These are phyloP conservation scores for Morinoia aosen DNA, from an alignment of 2,888 invertebrate species.

Conservation along the genomic window DNA sequence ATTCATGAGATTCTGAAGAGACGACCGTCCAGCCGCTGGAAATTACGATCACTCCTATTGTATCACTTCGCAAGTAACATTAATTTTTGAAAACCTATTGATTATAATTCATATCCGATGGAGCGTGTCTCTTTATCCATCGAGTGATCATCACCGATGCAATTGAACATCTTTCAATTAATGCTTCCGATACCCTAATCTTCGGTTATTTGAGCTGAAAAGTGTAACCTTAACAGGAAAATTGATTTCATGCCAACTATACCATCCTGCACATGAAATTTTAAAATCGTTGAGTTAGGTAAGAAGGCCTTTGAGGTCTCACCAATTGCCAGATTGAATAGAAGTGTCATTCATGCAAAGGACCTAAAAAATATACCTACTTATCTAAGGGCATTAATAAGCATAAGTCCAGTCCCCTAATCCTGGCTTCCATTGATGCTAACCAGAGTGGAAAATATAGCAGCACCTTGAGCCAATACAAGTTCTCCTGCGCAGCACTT, in stretches of 20 bases:
- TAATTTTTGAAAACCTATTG: neutral
- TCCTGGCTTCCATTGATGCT: neutral
- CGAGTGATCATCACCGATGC: neutral
- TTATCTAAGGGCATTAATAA: neutral
- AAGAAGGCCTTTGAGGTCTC: neutral
- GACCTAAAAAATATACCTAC: neutral
- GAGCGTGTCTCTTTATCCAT: neutral
- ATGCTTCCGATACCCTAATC: neutral
- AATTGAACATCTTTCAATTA: neutral
- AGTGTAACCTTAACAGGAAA: neutral
- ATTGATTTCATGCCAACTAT: neutral
- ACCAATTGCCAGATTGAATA: neutral
- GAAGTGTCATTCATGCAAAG: neutral
- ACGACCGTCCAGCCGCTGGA: no score
- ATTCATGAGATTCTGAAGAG: neutral
- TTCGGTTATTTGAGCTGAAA: neutral
- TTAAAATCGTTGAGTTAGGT: neutral
- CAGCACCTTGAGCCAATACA: conserved; percentile 9
- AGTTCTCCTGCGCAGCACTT: neutral
- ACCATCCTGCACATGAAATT: neutral
- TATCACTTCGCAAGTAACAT: no score
- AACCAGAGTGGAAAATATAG: conserved; percentile 19
- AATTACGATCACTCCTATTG: no score
- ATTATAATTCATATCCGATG: neutral
- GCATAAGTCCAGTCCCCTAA: neutral